Evolutionary conservation across 2,113 vertebrate genomes (phyloP), one percentile per base, ranked within the genome.

Genomic region (Oncorhynchus masou): DNA sequence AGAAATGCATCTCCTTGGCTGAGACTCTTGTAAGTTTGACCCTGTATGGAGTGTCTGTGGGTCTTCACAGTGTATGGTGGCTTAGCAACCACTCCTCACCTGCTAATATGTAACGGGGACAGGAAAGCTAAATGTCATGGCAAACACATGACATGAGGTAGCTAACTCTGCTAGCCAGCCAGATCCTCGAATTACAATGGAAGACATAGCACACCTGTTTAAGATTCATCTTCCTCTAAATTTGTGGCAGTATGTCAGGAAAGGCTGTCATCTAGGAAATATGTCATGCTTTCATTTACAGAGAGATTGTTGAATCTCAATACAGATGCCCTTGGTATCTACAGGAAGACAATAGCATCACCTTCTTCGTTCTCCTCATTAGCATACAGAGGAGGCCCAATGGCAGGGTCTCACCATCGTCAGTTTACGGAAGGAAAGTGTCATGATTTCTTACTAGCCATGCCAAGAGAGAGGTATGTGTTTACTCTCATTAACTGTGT

Each of bases 361-460:
- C 49, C 49, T 5, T 45, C 68, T 51, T 45, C 34, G 9, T 39
- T 8, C 2, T 48, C 20, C 39, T 12, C 45, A 5, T 67, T 67
- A 16, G 65, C 25, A 71, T 6, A 15, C 69, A 25, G 69, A 4
- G 49, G 13, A 59, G 24, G 24, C 51, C 22, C 27, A 24, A 12
- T 54, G 7, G 5, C 19, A 19, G 74, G 70, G 60, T 82, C 69
- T 76, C 9, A 59, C 74, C 24, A 59, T 79, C 24, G 54, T 70
- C 39, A 9, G 39, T 39, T 39, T 39, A 9, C 8, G 0, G 39
- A 39, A 29, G 7, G 31, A 2, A 25, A 8, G 16, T 27, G 8
- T 51, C 48, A 4, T 75, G 13, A 48, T 11, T 19, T 20, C 31
- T 57, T 27, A 49, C 48, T 12, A 24, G 51, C 8, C 7, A 71